phyloP scores from a whole-genome alignment of 2,113 vertebrate genomes.

The Macrotis lagotis region DNA sequence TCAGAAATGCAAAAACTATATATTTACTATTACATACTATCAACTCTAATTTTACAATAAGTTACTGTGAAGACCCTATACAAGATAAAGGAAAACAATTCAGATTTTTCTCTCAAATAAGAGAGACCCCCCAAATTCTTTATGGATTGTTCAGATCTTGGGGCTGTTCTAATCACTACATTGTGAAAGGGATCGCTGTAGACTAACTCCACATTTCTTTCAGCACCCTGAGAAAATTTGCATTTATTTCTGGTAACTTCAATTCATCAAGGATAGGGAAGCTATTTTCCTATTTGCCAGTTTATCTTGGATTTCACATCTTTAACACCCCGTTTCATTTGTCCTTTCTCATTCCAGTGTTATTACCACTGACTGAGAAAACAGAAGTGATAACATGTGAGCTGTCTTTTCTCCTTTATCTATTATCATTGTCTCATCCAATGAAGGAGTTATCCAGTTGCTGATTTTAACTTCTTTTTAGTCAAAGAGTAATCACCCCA shows the following conservation, averaged over 20 bases:
- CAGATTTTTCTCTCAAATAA: not conserved
- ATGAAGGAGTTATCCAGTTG: not conserved
- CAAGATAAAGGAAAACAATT: not conserved
- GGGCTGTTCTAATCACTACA: rapidly evolving
- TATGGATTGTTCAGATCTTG: not conserved
- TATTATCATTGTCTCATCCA: not conserved
- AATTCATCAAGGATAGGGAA: not conserved
- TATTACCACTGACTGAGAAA: not conserved
- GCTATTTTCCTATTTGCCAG: not conserved
- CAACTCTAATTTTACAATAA: not conserved
- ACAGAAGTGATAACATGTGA: not conserved
- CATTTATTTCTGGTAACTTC: not conserved
- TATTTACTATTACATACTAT: not conserved
- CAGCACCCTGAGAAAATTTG: not conserved
- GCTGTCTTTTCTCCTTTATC: not conserved
- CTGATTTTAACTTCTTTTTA: not conserved
- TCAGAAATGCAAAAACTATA: not conserved
- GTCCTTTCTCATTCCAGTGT: not conserved
- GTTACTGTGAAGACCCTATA: no score
- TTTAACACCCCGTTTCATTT: not conserved
- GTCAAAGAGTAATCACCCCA: not conserved
- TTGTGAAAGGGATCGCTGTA: not conserved
- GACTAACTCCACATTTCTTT: not conserved
- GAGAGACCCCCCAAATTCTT: not conserved
- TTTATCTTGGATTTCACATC: not conserved